phyloP scores from a whole-genome alignment of 1,140 invertebrate species.

The Leptopilina boulardi region DNA sequence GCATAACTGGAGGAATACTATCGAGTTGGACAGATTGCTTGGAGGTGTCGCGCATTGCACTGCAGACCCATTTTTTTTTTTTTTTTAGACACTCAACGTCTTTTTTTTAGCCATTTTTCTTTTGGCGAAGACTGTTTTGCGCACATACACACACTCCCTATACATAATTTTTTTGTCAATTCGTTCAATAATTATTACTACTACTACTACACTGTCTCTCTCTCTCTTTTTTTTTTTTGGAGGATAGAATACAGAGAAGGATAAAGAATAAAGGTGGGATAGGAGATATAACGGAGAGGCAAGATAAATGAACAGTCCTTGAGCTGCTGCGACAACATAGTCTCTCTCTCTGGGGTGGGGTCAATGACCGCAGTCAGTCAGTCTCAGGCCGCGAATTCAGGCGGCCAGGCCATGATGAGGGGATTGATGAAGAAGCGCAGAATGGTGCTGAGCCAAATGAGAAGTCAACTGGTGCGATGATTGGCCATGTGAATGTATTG shows the following conservation, averaged over 20 bases:
- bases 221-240: no score
- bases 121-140: constrained; percentile 35
- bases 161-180: constrained; percentile 47
- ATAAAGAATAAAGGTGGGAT: neutral
- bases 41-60: constrained; percentile 63
- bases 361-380: constrained; percentile 34
- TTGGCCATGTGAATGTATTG: constrained; percentile 62
- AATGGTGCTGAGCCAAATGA: constrained; percentile 70
- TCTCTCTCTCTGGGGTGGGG: constrained; percentile 29
- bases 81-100: constrained; percentile 55
- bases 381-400: constrained; percentile 49
- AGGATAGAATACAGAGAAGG: constrained; percentile 38
- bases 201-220: constrained; percentile 46
- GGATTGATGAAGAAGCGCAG: constrained; percentile 69
- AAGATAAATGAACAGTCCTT: constrained; percentile 19
- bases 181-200: constrained; percentile 22
- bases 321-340: constrained; percentile 23
- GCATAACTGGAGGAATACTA: constrained; percentile 74
- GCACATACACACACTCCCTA: constrained; percentile 54
- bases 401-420: constrained; percentile 72
- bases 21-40: constrained; percentile 74
- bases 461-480: constrained; percentile 66
- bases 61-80: constrained; percentile 57
- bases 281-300: neutral
- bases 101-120: constrained; percentile 28